Conservation (phyloP, 1,140 invertebrate species). For the Cryptotermes secundus region DNA sequence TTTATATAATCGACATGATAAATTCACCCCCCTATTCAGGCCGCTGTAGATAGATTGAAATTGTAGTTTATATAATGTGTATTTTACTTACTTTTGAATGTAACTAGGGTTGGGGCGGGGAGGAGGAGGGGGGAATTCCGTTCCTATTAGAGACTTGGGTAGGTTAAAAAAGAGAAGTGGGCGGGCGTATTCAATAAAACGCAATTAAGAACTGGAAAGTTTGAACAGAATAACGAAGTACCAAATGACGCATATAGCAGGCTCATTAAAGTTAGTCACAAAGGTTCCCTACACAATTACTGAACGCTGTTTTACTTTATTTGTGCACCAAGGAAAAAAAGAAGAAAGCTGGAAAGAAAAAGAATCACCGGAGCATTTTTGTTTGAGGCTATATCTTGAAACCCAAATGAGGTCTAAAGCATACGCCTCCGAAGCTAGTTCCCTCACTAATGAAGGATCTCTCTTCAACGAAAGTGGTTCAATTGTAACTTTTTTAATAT, state of each 20-base stretch:
- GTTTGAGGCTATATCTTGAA: constrained; percentile 19
- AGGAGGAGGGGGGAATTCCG: not conserved
- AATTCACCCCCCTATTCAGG: not conserved
- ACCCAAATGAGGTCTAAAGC: not conserved
- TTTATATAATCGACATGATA: not conserved
- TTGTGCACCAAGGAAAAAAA: not conserved
- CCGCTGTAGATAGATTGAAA: not conserved
- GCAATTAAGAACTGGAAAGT: constrained; percentile 16
- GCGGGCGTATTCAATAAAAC: constrained; percentile 12
- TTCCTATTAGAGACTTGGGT: not conserved
- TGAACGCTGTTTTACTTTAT: constrained; percentile 19
- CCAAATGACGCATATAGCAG: not conserved
- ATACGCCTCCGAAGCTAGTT: not conserved
- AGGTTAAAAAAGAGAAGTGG: not conserved
- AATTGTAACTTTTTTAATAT: constrained; percentile 19
- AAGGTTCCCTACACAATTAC: constrained; percentile 3
- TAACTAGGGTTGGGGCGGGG: not conserved
- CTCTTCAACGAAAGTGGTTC: constrained; percentile 3
- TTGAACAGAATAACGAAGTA: constrained; percentile 16
- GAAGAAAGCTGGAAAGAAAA: not conserved
- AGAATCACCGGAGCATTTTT: constrained; percentile 7
- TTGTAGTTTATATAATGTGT: constrained; percentile 6
- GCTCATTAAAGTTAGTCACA: not conserved
- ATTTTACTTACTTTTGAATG: not conserved
- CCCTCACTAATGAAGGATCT: constrained; percentile 7